Evolutionary conservation across 1,140 invertebrate genomes (phyloP), one percentile per base, ranked within the genome.

Genomic region (Caenorhabditis tropicalis): DNA sequence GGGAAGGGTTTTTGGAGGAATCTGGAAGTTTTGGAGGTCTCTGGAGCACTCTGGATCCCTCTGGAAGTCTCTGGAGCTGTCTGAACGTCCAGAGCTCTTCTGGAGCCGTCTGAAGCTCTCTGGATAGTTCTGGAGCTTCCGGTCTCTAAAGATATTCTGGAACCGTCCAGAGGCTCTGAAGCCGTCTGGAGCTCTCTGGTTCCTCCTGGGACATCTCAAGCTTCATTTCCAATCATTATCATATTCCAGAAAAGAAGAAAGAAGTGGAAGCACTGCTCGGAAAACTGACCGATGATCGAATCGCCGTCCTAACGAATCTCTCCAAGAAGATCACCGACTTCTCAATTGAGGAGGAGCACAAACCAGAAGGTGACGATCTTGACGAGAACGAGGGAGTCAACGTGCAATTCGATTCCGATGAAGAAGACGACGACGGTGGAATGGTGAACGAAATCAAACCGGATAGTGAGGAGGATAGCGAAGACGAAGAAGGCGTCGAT

Each of bases 301-400:
- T 97, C 93, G 96, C 96, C 5, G 91, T 98, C 19, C 92, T 99
- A 2, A 95, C 98, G 0, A 99, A 98, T 93, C 93, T 99, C 15
- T 96, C 96, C 0, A 99, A 99, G 91, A 99, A 99, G 91, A 98
- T 99, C 33, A 98, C 96, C 48, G 98, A 99, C 92, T 99, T 98
- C 39, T 53, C 51, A 5, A 53, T 87, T 21, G 81, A 86, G 0
- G 89, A 89, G 29, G 91, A 91, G 12, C 83, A 86, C 51, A 97
- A 99, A 91, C 95, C 96, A 0, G 97, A 98, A 92, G 97, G 96
- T 39, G 90, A 91, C 29, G 90, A 91, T 15, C 85, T 90, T 15
- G 89, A 91, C 21, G 89, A 91, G 58, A 89, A 87, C 21, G 81
- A 90, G n/a, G 90, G 88, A 3, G 89, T 91, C 24, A 90, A 89